phyloP scores from a whole-genome alignment of 2,888 invertebrate species.

The Hipparchia semele region DNA sequence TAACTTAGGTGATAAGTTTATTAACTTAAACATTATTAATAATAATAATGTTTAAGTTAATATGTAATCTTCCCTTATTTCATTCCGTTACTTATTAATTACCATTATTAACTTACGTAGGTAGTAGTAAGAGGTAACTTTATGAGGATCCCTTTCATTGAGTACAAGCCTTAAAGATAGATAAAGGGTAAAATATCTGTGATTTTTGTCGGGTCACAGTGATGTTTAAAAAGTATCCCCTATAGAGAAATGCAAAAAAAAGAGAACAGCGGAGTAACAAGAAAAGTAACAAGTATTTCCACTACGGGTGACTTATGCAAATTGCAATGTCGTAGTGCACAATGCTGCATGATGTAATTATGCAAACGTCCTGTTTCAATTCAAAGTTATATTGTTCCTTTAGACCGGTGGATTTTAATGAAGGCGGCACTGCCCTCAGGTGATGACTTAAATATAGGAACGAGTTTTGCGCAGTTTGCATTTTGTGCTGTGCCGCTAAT shows the following conservation, averaged over 20 bases:
- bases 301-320: slow-evolving; percentile 22
- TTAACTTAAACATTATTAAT: no score
- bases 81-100: no score
- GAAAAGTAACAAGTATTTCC: slow-evolving; percentile 11
- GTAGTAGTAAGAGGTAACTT: no score
- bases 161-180: no score
- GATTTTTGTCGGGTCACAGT: neutral
- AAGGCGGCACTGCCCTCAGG: neutral
- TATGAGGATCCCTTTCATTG: no score
- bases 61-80: no score
- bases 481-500: no score
- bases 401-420: slow-evolving; percentile 5
- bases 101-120: no score
- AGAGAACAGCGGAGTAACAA: slow-evolving; percentile 1
- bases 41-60: no score
- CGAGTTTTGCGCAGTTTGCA: neutral
- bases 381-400: slow-evolving; percentile 15
- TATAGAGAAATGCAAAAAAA: neutral
- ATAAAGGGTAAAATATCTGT: neutral
- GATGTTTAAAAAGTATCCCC: neutral
- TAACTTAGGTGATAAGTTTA: no score
- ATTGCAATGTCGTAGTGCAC: slow-evolving; percentile 20
- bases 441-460: neutral
- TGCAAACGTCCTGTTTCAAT: slow-evolving; percentile 15
- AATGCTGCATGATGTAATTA: slow-evolving; percentile 25